Conservation (phyloP, 2,888 invertebrate species). For the Pyralis farinalis region DNA sequence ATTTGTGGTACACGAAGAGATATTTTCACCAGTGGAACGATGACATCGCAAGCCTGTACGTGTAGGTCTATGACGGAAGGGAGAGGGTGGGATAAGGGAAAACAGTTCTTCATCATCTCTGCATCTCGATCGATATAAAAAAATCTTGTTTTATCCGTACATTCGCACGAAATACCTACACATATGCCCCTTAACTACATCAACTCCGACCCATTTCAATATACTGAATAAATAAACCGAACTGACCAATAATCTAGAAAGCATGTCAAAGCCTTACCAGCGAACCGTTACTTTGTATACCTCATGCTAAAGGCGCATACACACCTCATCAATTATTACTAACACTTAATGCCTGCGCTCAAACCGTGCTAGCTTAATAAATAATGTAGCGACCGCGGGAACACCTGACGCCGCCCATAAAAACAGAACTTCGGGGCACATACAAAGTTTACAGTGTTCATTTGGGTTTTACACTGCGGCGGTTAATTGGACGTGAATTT, state of each 20-base stretch:
- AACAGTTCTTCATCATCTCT: no score
- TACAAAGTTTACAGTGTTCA: conserved; percentile 1
- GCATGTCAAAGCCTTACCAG: not conserved
- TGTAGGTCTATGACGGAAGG: no score
- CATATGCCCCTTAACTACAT: not conserved
- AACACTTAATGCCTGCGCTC: conserved; percentile 44
- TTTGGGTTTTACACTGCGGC: conserved; percentile 8
- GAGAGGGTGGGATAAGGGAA: no score
- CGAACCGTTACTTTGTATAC: conserved; percentile 3
- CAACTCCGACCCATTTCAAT: no score
- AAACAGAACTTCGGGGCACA: conserved; percentile 12
- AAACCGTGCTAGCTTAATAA: conserved; percentile 32
- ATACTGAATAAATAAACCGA: no score
- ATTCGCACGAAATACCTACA: no score
- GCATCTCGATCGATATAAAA: no score
- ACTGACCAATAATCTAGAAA: not conserved
- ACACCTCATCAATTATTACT: conserved; percentile 46
- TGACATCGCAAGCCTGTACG: no score
- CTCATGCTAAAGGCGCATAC: conserved; percentile 20
- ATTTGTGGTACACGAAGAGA: no score
- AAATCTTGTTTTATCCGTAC: no score
- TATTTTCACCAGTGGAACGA: no score
- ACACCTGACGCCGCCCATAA: conserved; percentile 43
- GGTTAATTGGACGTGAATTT: conserved; percentile 1
- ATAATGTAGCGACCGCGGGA: conserved; percentile 37